phyloP scores from a whole-genome alignment of 2,797 vertebrate genomes.

The Pseudochirops corinnae region DNA sequence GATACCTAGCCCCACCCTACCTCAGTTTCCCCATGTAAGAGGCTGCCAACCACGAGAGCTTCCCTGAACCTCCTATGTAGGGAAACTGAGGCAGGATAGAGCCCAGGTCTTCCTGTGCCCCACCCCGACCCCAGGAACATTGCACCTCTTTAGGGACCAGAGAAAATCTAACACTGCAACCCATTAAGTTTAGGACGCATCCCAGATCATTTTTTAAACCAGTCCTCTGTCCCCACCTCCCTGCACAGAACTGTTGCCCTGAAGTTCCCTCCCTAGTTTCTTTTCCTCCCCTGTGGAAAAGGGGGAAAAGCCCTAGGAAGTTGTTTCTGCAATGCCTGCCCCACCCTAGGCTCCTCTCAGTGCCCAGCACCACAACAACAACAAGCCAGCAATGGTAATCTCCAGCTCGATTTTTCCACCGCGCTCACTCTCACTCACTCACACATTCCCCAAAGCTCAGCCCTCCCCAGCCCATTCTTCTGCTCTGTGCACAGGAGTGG shows the following conservation, averaged over 20 bases:
- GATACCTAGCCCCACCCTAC: background rate
- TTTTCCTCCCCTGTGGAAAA: background rate
- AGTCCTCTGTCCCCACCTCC: background rate
- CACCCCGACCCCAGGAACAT: background rate
- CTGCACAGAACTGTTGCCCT: background rate
- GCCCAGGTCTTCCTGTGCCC: background rate
- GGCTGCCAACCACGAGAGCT: background rate
- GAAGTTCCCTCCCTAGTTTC: background rate
- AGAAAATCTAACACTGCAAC: background rate
- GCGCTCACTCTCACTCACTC: background rate
- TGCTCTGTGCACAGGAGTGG: constrained; percentile 5
- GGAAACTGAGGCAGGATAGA: background rate
- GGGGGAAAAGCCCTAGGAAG: too few relatives aligned
- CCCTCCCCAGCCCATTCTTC: constrained; percentile 55
- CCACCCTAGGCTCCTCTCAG: background rate
- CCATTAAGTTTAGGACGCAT: background rate
- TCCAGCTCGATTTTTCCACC: constrained; percentile 25
- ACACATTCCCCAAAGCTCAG: background rate
- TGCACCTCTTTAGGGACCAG: background rate
- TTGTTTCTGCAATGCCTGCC: too few relatives aligned
- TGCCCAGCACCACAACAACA: background rate
- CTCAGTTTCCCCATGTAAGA: background rate
- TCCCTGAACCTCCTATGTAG: background rate
- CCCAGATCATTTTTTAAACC: background rate
- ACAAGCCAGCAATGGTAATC: background rate